Conservation (phyloP, 2,113 vertebrate species). For the Xiphophorus couchianus region DNA sequence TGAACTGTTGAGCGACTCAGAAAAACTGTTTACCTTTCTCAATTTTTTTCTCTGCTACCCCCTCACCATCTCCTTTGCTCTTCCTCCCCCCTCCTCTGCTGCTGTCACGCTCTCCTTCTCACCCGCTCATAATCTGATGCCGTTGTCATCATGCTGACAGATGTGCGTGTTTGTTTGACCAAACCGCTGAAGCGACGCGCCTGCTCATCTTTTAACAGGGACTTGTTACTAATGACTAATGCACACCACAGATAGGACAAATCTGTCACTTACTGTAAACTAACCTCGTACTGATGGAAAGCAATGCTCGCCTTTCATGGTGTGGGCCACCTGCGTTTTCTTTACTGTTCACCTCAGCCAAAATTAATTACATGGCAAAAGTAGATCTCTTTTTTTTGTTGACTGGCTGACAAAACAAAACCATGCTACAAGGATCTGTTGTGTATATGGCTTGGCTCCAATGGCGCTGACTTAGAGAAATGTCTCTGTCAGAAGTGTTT, state of each 20-base stretch:
- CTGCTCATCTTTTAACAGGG: slow-evolving; percentile 70
- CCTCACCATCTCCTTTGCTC: slow-evolving; percentile 7
- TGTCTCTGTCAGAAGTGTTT: slow-evolving; percentile 36
- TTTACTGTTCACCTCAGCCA: slow-evolving; percentile 3
- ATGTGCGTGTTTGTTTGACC: slow-evolving; percentile 62
- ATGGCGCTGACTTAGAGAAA: slow-evolving; percentile 38
- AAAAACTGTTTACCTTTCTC: slow-evolving; percentile 58
- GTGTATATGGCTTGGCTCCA: slow-evolving; percentile 21
- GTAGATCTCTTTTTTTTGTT: too few relatives aligned
- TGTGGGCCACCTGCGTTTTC: slow-evolving; percentile 38
- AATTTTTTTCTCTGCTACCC: slow-evolving; percentile 15
- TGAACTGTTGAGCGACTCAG: slow-evolving; percentile 61
- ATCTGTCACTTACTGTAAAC: slow-evolving; percentile 49
- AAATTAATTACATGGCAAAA: not conserved
- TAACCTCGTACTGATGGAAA: slow-evolving; percentile 38
- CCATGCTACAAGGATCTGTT: slow-evolving; percentile 6
- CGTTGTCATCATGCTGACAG: slow-evolving; percentile 61
- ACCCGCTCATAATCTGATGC: slow-evolving; percentile 69
- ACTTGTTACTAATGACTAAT: slow-evolving; percentile 60
- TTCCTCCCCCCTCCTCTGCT: slow-evolving; percentile 1
- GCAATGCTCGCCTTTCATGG: slow-evolving; percentile 20
- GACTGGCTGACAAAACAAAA: slow-evolving; percentile 35
- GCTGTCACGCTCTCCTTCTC: slow-evolving; percentile 67
- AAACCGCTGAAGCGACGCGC: slow-evolving; percentile 51
- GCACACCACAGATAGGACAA: slow-evolving; percentile 42